phyloP scores from a whole-genome alignment of 1,140 invertebrate species.

The Listronotus oregonensis region DNA sequence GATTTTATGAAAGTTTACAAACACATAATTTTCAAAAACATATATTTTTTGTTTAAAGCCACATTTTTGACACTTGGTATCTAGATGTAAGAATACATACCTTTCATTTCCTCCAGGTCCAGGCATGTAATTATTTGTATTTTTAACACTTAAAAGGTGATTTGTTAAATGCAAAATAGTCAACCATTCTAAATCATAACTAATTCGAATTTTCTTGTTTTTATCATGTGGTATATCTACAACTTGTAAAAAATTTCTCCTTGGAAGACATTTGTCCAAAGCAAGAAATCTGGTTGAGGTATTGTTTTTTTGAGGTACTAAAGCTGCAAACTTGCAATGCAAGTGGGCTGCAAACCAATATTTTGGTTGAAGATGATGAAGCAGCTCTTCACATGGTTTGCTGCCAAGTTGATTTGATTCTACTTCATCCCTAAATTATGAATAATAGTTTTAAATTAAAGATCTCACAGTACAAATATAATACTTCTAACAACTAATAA shows the following conservation, averaged over 20 bases:
- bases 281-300: slow-evolving; percentile 88
- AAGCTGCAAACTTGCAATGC: slow-evolving; percentile 93
- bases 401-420: slow-evolving; percentile 81
- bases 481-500: too few relatives aligned
- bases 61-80: too few relatives aligned
- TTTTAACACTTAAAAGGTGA: slow-evolving; percentile 80
- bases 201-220: slow-evolving; percentile 65
- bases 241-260: slow-evolving; percentile 84
- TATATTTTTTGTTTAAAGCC: too few relatives aligned
- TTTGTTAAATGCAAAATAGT: slow-evolving; percentile 85
- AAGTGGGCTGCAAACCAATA: slow-evolving; percentile 99
- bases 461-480: too few relatives aligned
- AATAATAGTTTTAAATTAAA: too few relatives aligned
- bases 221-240: slow-evolving; percentile 63
- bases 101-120: slow-evolving; percentile 70
- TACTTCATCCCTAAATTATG: slow-evolving; percentile 74
- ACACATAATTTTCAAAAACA: too few relatives aligned
- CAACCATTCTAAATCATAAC: slow-evolving; percentile 94
- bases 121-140: slow-evolving; percentile 76
- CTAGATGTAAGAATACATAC: slow-evolving; percentile 52
- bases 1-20: too few relatives aligned
- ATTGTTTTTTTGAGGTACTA: slow-evolving; percentile 71
- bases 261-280: slow-evolving; percentile 93
- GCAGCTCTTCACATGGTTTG: slow-evolving; percentile 78
- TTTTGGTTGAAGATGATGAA: slow-evolving; percentile 77